Conservation (phyloP, 2,888 invertebrate species). For the Nephrotoma flavescens region DNA sequence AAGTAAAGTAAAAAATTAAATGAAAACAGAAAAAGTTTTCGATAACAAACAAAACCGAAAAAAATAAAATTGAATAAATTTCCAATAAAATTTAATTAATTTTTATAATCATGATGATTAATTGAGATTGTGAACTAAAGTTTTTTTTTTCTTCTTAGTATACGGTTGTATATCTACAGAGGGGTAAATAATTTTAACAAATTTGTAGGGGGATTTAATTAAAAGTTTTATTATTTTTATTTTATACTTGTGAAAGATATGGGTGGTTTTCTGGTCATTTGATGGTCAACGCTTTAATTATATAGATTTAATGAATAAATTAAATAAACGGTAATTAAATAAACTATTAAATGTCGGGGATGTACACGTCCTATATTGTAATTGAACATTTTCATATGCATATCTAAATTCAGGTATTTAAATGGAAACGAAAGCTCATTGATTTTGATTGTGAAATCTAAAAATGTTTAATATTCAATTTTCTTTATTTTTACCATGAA, state of each 20-base stretch:
- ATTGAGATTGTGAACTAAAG: not conserved
- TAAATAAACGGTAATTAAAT: not conserved
- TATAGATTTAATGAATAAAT: not conserved
- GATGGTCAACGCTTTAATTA: not conserved
- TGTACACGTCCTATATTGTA: not conserved
- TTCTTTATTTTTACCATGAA: not conserved
- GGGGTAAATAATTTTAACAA: not conserved
- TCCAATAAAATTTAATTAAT: not conserved
- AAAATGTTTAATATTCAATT: not conserved
- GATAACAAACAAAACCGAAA: not conserved
- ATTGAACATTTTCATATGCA: not conserved
- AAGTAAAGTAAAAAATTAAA: not conserved
- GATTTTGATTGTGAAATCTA: not conserved
- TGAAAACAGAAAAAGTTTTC: not conserved
- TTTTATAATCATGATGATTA: not conserved
- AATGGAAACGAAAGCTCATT: not conserved
- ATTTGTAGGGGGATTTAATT: not conserved
- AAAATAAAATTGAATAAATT: not conserved
- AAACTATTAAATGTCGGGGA: not conserved
- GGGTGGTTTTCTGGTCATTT: not conserved
- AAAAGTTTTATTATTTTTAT: not conserved
- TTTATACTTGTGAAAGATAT: not conserved
- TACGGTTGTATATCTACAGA: not conserved
- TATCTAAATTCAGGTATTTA: not conserved
- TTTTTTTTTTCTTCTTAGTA: not conserved